Conservation (phyloP, 2,797 vertebrate species). For the Pseudochaenichthys georgianus region DNA sequence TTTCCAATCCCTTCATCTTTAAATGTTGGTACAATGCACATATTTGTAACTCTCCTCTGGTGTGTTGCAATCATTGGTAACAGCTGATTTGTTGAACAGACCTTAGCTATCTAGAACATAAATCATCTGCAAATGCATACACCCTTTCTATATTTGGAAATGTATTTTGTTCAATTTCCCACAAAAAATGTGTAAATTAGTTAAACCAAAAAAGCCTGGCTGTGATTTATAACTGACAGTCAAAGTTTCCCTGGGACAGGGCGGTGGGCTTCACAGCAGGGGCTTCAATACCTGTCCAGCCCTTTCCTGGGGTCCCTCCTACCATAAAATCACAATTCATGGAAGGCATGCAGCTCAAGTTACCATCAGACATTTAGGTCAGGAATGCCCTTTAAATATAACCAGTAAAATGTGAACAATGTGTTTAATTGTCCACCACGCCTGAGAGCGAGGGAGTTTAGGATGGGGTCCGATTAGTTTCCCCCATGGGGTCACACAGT, state of each 20-base stretch:
- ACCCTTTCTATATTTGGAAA: background rate
- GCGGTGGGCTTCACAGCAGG: constrained; percentile 61
- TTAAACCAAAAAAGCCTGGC: background rate
- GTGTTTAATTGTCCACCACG: constrained; percentile 53
- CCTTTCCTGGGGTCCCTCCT: constrained; percentile 41
- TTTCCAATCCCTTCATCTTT: accelerated
- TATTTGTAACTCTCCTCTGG: background rate
- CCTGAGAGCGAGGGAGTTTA: constrained; percentile 14
- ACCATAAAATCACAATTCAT: constrained; percentile 65
- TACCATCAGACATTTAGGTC: constrained; percentile 52
- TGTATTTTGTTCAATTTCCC: background rate
- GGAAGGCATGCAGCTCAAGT: constrained; percentile 55
- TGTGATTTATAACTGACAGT: constrained; percentile 16
- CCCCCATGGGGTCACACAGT: constrained; percentile 58
- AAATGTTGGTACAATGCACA: background rate
- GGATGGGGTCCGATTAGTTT: constrained; percentile 48
- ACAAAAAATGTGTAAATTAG: background rate
- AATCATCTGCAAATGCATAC: background rate
- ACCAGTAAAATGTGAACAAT: constrained; percentile 61
- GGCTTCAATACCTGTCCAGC: constrained; percentile 54
- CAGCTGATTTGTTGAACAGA: background rate
- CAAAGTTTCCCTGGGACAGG: background rate
- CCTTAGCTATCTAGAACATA: background rate
- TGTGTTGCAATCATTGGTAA: constrained; percentile 14
- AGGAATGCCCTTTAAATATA: constrained; percentile 38